Conservation (phyloP, 92 coral and sea anemone genomes). For the Plumapathes pennacea region DNA sequence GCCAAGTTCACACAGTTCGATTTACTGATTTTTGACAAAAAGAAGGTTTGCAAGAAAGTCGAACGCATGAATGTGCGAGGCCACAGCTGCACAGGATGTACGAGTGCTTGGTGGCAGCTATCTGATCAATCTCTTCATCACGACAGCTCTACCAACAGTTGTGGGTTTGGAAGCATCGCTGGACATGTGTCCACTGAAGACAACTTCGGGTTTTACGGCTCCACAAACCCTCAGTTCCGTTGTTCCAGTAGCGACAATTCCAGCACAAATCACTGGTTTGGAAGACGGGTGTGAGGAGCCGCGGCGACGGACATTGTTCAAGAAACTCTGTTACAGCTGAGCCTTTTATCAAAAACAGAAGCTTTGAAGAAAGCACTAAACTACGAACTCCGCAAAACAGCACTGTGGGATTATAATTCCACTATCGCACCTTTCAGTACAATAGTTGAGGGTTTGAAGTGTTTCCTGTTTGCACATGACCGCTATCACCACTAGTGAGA, state of each 20-base stretch:
- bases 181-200: constrained; percentile 17
- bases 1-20: constrained; percentile 27
- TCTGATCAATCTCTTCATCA: constrained; percentile 4
- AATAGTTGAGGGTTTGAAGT: too few relatives aligned
- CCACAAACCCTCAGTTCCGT: constrained; percentile 1
- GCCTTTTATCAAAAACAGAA: too few relatives aligned
- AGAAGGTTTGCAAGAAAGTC: constrained; percentile 21
- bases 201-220: constrained; percentile 22
- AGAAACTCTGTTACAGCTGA: too few relatives aligned
- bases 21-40: constrained; percentile 15
- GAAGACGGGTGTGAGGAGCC: too few relatives aligned
- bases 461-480: too few relatives aligned
- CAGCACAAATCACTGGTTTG: constrained; percentile 48
- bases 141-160: constrained; percentile 2
- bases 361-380: too few relatives aligned
- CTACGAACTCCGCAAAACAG: too few relatives aligned
- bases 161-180: constrained; percentile 18
- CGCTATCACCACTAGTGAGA: too few relatives aligned
- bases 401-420: too few relatives aligned
- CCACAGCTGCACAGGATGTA: constrained; percentile 20
- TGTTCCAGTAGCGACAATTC: constrained; percentile 2
- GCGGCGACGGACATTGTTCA: too few relatives aligned
- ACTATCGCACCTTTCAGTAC: too few relatives aligned
- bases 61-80: constrained; percentile 60
- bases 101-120: constrained; percentile 40